Conservation (phyloP, 2,113 vertebrate genomes). For the Clarias batrachus region DNA sequence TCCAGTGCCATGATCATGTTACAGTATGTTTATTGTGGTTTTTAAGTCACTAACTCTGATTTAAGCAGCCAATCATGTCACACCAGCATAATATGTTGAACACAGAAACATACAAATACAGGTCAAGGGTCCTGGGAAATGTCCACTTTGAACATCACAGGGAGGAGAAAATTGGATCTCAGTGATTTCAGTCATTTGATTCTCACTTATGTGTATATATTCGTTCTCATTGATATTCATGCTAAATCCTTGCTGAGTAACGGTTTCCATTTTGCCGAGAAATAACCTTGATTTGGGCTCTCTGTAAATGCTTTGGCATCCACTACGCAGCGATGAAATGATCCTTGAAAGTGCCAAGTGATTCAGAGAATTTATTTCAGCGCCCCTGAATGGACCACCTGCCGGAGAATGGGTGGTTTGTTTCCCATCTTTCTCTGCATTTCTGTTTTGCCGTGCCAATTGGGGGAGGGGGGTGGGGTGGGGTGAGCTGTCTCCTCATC, state of each 20-base stretch:
- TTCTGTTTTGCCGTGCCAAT: not conserved
- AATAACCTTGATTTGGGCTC: conserved; percentile 26
- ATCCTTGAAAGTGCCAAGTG: conserved; percentile 51
- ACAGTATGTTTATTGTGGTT: no score
- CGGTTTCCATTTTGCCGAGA: conserved; percentile 10
- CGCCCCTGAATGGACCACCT: conserved; percentile 59
- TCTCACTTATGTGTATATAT: no score
- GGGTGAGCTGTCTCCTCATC: not conserved
- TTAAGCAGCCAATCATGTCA: no score
- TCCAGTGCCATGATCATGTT: no score
- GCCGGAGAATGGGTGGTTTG: conserved; percentile 51
- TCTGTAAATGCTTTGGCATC: conserved; percentile 24
- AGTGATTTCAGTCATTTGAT: no score
- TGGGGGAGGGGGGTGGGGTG: not conserved
- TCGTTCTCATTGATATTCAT: not conserved
- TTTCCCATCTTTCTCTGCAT: conserved; percentile 45
- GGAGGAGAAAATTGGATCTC: no score
- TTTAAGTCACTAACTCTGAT: no score
- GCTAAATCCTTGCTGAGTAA: not conserved
- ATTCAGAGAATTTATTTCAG: conserved; percentile 58
- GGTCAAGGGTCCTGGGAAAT: no score
- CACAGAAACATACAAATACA: no score
- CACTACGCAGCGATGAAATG: conserved; percentile 42
- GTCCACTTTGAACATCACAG: no score
- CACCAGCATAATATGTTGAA: no score